Evolutionary conservation across 1,140 invertebrate species (phyloP), one percentile per base, ranked within the genome.

Genomic region (Drosophila watanabei): DNA sequence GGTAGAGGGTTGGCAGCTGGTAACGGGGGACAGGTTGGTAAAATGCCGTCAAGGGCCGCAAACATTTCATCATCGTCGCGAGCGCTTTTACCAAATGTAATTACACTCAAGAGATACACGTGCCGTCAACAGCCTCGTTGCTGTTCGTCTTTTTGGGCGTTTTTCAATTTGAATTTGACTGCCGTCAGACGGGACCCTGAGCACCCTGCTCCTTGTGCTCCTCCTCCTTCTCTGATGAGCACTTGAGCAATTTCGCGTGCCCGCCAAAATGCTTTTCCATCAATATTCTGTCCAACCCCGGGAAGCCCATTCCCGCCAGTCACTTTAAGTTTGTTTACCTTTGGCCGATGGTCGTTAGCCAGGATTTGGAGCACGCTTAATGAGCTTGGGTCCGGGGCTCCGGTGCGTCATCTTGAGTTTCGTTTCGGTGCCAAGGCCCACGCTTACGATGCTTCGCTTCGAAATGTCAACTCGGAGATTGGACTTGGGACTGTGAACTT

Each of bases 81-180:
- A 75, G 75, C 72, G 81, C 81, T 81, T 87, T 89, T 79, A 81
- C 69, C 78, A 90, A 89, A 90, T 86, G 85, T 89, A 89, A 89
- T 89, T 89, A 90, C 82, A 90, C 86, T 82, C 82, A 81, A 84
- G 75, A 90, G 85, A 86, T 89, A 90, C 85, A 89, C 85, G 85
- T 89, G 85, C 82, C 85, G 82, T 51, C 75, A 69, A 82, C 76
- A 86, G 57, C 56, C 66, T 45, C 24, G 28, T 51, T 49, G 46
- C 59, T 65, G 28, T 11, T 58, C 46, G 69, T 57, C 45, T 63
- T 48, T 61, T 56, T 52, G 80, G 69, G 70, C 61, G 52, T 43
- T 89, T 83, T 88, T 81, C 86, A 89, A 89, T 84, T 88, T 85
- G 86, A 88, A 88, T 82, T 78, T 73, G 52, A 77, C 75, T 80